phyloP scores from a whole-genome alignment of 2,888 invertebrate species.

The Melipona beecheii region DNA sequence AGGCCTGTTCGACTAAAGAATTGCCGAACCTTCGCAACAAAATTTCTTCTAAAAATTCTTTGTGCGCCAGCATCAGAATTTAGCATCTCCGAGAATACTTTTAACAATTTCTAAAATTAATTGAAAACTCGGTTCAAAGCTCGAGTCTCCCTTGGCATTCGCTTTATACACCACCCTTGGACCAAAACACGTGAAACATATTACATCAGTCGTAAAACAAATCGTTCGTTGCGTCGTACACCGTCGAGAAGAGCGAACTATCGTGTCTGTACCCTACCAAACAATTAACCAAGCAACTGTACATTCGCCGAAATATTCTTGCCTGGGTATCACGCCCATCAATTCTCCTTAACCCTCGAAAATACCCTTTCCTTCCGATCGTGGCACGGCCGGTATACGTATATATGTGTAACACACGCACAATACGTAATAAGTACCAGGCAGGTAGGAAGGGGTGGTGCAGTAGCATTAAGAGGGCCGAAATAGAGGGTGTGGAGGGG shows the following conservation, averaged over 20 bases:
- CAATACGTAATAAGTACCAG: conserved; percentile 68
- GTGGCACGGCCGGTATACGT: conserved; percentile 4
- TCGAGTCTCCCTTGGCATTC: not conserved
- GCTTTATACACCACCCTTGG: too few relatives aligned
- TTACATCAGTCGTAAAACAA: not conserved
- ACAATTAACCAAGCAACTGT: not conserved
- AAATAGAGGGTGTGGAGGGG: conserved; percentile 24
- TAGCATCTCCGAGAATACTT: not conserved
- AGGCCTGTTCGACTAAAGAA: too few relatives aligned
- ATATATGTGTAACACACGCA: conserved; percentile 24
- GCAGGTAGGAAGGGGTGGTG: conserved; percentile 28
- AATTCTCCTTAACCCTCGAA: not conserved
- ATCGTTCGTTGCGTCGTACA: too few relatives aligned
- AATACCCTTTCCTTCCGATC: conserved; percentile 14
- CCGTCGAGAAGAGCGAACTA: not conserved
- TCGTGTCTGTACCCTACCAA: not conserved
- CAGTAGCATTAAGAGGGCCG: conserved; percentile 28
- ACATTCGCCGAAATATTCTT: not conserved
- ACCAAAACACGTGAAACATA: not conserved
- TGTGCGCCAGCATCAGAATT: not conserved
- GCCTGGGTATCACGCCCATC: not conserved
- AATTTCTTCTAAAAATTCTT: not conserved
- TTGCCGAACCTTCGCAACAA: not conserved
- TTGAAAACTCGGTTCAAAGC: not conserved
- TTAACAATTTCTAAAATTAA: too few relatives aligned